A percentile compares a stretch with the other conserved stretches of the same genome.
Conservation (phyloP, 2,113 vertebrate species). For the Lepidothrix coronata region DNA sequence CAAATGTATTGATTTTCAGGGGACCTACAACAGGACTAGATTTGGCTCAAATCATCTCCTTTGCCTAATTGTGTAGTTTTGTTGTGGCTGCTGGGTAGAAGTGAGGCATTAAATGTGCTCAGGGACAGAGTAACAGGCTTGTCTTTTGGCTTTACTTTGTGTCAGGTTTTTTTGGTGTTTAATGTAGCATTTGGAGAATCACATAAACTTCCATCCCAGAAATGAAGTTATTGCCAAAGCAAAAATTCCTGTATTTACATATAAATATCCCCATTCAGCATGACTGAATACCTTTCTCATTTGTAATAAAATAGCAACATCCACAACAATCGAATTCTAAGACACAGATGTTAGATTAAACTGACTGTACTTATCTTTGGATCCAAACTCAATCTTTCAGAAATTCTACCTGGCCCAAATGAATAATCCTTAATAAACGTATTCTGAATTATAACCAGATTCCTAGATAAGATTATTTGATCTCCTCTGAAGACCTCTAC, state of each 20-base stretch:
- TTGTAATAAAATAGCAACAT: slow-evolving; percentile 62
- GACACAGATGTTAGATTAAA: slow-evolving; percentile 70
- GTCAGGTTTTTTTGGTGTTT: slow-evolving; percentile 2
- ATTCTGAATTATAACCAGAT: slow-evolving; percentile 35
- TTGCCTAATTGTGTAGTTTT: background rate
- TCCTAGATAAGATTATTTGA: slow-evolving; percentile 9
- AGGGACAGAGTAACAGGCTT: background rate
- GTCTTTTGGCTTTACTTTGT: slow-evolving; percentile 30
- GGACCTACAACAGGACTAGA: background rate
- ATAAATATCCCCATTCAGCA: slow-evolving; percentile 71
- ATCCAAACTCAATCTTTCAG: slow-evolving; percentile 56
- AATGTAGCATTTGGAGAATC: slow-evolving; percentile 51
- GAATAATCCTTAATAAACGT: slow-evolving; percentile 39
- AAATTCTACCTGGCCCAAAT: slow-evolving; percentile 40
- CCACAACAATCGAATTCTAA: slow-evolving; percentile 60
- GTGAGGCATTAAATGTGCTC: background rate
- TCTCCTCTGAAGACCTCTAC: background rate
- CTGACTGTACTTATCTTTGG: slow-evolving; percentile 44
- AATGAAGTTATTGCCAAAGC: slow-evolving; percentile 60
- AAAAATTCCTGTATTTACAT: slow-evolving; percentile 74
- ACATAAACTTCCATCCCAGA: slow-evolving; percentile 47
- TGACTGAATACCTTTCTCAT: slow-evolving; percentile 68
- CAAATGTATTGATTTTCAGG: background rate
- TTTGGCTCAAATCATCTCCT: background rate
- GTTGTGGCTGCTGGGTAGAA: background rate